Conservation (phyloP, 2,888 invertebrate genomes). For the Megaustenia siamemsis region DNA sequence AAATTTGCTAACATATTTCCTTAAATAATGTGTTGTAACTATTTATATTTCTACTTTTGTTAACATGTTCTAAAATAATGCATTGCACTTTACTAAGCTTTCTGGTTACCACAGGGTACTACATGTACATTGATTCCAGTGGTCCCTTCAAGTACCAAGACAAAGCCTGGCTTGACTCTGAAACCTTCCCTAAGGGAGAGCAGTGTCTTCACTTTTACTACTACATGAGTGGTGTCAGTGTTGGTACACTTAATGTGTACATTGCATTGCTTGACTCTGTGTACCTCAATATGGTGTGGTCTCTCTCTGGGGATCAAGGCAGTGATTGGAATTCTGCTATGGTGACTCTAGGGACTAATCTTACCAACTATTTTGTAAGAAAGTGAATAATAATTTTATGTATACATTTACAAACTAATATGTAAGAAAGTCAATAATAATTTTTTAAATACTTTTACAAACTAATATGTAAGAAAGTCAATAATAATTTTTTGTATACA, state of each 20-base stretch:
- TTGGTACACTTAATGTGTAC: slow-evolving; percentile 72
- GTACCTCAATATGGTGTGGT: slow-evolving; percentile 37
- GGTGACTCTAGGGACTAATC: slow-evolving; percentile 55
- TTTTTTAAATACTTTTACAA: too few species aligned
- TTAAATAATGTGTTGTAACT: too few species aligned
- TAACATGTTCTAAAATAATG: background rate
- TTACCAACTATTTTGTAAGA: slow-evolving; percentile 33
- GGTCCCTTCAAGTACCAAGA: slow-evolving; percentile 63
- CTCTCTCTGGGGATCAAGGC: slow-evolving; percentile 55
- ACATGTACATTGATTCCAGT: slow-evolving; percentile 73
- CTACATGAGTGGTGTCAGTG: slow-evolving; percentile 72
- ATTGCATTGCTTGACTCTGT: slow-evolving; percentile 54
- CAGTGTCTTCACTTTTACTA: slow-evolving; percentile 73
- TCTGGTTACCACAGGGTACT: slow-evolving; percentile 62
- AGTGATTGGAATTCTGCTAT: slow-evolving; percentile 61
- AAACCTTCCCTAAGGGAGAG: slow-evolving; percentile 57
- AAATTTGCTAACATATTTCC: too few species aligned
- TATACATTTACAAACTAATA: too few species aligned
- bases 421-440: too few species aligned
- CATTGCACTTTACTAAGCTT: background rate
- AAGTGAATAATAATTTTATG: too few species aligned
- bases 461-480: too few species aligned
- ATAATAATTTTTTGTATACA: too few species aligned
- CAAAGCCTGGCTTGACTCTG: slow-evolving; percentile 67
- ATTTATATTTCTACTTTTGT: too few species aligned